A percentile compares a stretch with the other conserved stretches of the same genome.
phyloP scores from a whole-genome alignment of 2,797 vertebrate genomes.

The Pogoniulus pusillus region DNA sequence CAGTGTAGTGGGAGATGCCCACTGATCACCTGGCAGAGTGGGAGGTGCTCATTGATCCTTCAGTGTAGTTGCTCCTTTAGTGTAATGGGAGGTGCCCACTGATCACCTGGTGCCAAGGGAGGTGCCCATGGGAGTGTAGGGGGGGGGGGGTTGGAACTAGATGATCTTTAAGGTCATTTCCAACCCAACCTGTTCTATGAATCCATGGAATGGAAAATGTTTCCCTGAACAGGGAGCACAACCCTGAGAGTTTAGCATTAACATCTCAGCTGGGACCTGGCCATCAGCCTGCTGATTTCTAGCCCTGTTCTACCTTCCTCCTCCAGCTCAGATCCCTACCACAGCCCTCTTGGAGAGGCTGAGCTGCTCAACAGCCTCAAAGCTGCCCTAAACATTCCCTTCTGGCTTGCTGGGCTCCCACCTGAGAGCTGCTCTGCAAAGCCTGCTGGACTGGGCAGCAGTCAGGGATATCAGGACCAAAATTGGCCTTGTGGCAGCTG shows the following conservation, averaged over 20 bases:
- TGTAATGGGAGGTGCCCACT: too few species aligned
- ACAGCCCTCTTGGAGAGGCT: not conserved
- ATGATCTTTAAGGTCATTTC: too few species aligned
- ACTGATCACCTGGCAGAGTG: too few species aligned
- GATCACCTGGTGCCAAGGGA: too few species aligned
- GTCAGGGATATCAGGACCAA: not conserved
- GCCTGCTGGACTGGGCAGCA: not conserved
- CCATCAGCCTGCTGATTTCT: not conserved
- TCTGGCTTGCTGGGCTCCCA: not conserved
- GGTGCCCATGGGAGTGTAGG: too few species aligned
- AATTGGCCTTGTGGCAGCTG: not conserved
- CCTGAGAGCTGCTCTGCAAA: fast-evolving
- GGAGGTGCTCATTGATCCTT: too few species aligned
- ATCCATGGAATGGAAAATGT: not conserved
- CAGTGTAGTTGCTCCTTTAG: too few species aligned
- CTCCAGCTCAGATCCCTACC: not conserved
- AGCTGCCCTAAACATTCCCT: not conserved
- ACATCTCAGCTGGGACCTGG: not conserved
- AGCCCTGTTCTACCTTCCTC: not conserved
- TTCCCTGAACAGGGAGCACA: not conserved
- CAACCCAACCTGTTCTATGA: too few species aligned
- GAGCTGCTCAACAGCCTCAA: not conserved
- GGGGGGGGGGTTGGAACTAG: too few species aligned
- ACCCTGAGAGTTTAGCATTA: not conserved
- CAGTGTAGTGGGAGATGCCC: too few species aligned